These are phyloP conservation scores for Parnassius smintheus DNA, from an alignment of 2,888 invertebrate species.

Conservation along the genomic window DNA sequence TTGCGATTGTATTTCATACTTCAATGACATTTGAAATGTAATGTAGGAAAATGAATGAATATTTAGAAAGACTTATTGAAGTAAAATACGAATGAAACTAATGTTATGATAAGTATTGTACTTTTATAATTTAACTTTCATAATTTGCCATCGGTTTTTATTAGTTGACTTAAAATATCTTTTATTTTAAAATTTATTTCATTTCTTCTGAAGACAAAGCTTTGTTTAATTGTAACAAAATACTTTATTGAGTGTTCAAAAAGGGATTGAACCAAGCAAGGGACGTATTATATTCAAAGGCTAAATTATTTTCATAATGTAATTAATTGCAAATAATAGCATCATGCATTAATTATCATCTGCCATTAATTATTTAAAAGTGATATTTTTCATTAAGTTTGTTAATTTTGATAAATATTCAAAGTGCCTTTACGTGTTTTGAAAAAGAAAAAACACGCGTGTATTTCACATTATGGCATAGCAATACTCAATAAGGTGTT, in stretches of 20 bases:
- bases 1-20: constrained; percentile 79
- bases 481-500: constrained; percentile 26
- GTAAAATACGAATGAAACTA: constrained; percentile 78
- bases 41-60: constrained; percentile 78
- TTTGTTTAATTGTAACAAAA: constrained; percentile 11
- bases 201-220: constrained; percentile 31
- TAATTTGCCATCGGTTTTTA: constrained; percentile 44
- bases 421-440: constrained; percentile 71
- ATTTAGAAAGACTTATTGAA: constrained; percentile 82
- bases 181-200: background rate
- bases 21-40: constrained; percentile 78
- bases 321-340: background rate
- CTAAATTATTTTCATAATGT: background rate
- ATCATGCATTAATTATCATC: constrained; percentile 20
- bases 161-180: constrained; percentile 14
- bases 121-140: constrained; percentile 60
- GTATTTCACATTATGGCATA: constrained; percentile 21
- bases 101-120: constrained; percentile 74
- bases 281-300: constrained; percentile 6
- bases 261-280: background rate
- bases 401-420: constrained; percentile 44
- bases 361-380: too few species aligned
- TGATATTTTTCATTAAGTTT: too few species aligned
- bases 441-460: constrained; percentile 50
- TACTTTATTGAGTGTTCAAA: constrained; percentile 19